Evolutionary conservation across 2,113 vertebrate species (phyloP).

Genomic region (Bubo blakistoni): DNA sequence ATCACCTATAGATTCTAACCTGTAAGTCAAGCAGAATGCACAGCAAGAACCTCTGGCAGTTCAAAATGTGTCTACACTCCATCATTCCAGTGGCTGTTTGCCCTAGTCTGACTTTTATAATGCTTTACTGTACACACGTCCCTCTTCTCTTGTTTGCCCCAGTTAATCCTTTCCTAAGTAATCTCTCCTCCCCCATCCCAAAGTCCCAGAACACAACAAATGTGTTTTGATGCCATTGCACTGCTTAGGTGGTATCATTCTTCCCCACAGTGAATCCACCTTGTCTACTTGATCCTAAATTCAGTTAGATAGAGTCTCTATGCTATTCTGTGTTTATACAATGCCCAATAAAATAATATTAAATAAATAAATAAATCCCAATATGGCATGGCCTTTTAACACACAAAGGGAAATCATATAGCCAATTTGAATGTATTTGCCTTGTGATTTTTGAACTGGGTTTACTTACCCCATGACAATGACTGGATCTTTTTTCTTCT

Average conservation of each 20-base stretch:
- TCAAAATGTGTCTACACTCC: neutral
- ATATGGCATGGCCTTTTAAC: neutral
- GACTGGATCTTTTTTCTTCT: neutral
- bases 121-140: neutral
- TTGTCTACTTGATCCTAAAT: neutral
- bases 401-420: neutral
- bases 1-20: neutral
- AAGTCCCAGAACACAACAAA: neutral
- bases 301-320: neutral
- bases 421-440: neutral
- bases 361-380: neutral
- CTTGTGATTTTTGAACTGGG: neutral
- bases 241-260: neutral
- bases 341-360: neutral
- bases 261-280: neutral
- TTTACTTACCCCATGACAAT: conserved; percentile 1
- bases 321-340: neutral
- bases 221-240: neutral
- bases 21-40: neutral
- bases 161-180: neutral
- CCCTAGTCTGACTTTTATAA: neutral
- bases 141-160: neutral
- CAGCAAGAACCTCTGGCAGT: neutral
- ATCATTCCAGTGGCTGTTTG: neutral
- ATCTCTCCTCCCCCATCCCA: neutral